phyloP scores from a whole-genome alignment of 2,888 invertebrate genomes.

The Protonemura montana region DNA sequence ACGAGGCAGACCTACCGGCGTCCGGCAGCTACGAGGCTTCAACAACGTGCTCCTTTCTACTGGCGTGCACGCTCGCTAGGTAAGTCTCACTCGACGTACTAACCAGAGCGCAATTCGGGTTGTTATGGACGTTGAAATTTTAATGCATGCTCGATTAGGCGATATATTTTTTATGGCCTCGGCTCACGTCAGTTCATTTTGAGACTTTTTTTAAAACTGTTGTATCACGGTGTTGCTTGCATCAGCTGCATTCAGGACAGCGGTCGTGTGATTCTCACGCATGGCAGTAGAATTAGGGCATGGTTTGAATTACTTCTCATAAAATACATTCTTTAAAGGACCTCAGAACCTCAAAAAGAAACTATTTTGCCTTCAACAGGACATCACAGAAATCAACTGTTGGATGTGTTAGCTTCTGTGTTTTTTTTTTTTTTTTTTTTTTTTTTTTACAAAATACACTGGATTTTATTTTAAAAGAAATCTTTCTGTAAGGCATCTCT shows the following conservation, averaged over 20 bases:
- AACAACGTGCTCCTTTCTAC: background rate
- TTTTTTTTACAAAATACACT: no score
- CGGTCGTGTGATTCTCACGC: no score
- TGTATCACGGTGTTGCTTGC: background rate
- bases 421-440: no score
- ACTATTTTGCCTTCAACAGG: no score
- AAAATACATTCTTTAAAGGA: no score
- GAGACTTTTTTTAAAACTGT: background rate
- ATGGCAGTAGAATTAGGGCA: background rate
- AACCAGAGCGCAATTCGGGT: no score
- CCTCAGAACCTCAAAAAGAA: no score
- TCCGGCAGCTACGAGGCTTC: background rate
- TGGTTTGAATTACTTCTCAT: background rate
- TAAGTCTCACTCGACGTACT: background rate
- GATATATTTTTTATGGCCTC: constrained; percentile 1
- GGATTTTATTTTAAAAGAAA: no score
- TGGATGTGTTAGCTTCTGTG: no score
- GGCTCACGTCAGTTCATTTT: background rate
- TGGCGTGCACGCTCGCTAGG: background rate
- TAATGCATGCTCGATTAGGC: background rate
- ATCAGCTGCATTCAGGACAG: no score
- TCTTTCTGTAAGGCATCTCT: no score
- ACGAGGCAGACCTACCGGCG: background rate
- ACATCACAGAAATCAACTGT: no score
- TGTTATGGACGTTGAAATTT: background rate